Conservation (phyloP, 2,113 vertebrate species). For the Cynoglossus semilaevis region DNA sequence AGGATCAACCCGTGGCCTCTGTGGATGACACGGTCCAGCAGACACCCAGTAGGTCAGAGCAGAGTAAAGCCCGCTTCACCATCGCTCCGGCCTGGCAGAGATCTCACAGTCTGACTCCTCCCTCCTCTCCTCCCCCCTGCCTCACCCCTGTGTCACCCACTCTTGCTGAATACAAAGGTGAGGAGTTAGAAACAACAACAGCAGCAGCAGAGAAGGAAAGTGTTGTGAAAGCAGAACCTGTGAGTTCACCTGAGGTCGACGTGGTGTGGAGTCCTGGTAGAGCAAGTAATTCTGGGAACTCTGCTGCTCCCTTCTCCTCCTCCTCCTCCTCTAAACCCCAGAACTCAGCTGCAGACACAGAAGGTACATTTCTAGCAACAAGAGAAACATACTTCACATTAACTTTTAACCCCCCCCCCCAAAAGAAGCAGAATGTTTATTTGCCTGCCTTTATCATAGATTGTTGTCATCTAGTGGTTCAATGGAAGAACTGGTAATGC, state of each 20-base stretch:
- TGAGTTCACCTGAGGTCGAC: slow-evolving; percentile 10
- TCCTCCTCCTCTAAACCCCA: background rate
- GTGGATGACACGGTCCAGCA: background rate
- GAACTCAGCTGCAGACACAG: slow-evolving; percentile 9
- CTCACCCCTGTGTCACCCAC: background rate
- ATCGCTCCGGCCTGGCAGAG: slow-evolving; percentile 77
- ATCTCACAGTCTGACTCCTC: slow-evolving; percentile 45
- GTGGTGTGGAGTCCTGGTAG: slow-evolving; percentile 23
- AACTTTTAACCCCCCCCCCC: too few species aligned
- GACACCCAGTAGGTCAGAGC: slow-evolving; percentile 10
- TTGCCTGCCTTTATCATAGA: too few species aligned
- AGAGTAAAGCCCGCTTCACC: slow-evolving; percentile 66
- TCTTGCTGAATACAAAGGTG: slow-evolving; percentile 52
- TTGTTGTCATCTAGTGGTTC: too few species aligned
- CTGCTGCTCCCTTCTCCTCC: background rate
- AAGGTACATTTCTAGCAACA: too few species aligned
- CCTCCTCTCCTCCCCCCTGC: slow-evolving; percentile 6
- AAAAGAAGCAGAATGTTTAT: too few species aligned
- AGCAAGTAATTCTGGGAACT: slow-evolving; percentile 12
- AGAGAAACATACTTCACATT: too few species aligned
- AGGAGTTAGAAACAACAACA: background rate
- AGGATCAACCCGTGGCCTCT: background rate
- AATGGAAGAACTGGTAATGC: too few species aligned
- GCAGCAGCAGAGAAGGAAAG: slow-evolving; percentile 2
- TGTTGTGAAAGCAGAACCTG: slow-evolving; percentile 20